Percentiles rank a stretch among this genome's conserved stretches.
These are phyloP conservation scores for Porphyrio hochstetteri DNA, from an alignment of 2,113 vertebrate genomes.

Conservation along the genomic window DNA sequence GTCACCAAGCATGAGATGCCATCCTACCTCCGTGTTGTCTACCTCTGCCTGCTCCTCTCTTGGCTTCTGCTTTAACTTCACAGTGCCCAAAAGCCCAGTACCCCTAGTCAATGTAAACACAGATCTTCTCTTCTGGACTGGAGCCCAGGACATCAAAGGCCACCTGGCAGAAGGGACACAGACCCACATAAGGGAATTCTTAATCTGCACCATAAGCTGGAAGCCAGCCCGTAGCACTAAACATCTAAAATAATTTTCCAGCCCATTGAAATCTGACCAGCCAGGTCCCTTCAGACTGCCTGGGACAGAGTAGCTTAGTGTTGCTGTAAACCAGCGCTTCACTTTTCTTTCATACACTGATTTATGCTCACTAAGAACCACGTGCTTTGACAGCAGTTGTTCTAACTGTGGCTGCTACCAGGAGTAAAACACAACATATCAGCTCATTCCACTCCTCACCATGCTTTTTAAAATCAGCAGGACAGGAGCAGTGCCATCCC, in stretches of 20 bases:
- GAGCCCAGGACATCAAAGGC: conserved; percentile 72
- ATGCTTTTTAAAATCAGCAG: not conserved
- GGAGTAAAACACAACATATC: not conserved
- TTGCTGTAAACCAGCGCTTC: not conserved
- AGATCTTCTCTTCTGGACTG: conserved; percentile 35
- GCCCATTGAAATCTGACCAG: not conserved
- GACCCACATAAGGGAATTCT: not conserved
- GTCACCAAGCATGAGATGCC: not conserved
- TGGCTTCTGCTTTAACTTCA: conserved; percentile 73
- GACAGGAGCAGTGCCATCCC: not conserved
- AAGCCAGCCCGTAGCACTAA: not conserved
- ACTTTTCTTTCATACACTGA: not conserved
- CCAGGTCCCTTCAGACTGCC: not conserved
- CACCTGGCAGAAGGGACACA: conserved; percentile 20
- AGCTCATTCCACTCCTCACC: not conserved
- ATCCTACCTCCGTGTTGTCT: not conserved
- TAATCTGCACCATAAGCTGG: not conserved
- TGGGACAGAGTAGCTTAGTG: not conserved
- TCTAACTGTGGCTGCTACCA: not conserved
- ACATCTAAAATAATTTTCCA: not conserved
- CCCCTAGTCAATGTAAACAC: conserved; percentile 19
- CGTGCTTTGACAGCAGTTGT: not conserved
- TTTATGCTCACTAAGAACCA: not conserved
- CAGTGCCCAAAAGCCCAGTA: conserved; percentile 41
- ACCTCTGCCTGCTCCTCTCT: conserved; percentile 67